Evolutionary conservation across 2,797 vertebrate species (phyloP).

Genomic region (Siniperca undulata): DNA sequence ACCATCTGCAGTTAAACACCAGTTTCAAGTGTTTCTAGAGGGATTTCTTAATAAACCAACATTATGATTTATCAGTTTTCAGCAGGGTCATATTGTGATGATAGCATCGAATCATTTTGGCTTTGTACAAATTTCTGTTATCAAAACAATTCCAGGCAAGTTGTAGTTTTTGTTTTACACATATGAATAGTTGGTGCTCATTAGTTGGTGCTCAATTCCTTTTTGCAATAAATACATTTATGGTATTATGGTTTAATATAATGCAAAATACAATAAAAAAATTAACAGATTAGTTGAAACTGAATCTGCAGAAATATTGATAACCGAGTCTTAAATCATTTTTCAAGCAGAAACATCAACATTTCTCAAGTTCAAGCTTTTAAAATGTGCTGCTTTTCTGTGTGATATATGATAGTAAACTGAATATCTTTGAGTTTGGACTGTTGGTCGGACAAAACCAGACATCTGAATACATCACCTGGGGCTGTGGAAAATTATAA

Average conservation of each 20-base stretch:
- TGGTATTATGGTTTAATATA: neutral
- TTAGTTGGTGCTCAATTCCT: no score
- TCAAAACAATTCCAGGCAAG: neutral
- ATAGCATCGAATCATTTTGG: neutral
- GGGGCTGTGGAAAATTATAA: neutral
- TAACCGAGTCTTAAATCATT: neutral
- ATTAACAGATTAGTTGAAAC: no score
- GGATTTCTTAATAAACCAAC: neutral
- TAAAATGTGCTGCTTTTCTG: neutral
- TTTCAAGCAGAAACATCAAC: neutral
- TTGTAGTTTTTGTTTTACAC: neutral
- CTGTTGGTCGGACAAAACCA: no score
- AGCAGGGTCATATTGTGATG: neutral
- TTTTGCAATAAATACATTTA: neutral
- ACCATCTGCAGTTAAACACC: neutral
- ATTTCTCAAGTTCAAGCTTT: neutral
- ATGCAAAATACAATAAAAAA: neutral
- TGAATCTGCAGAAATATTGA: neutral
- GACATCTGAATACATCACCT: neutral
- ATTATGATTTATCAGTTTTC: neutral
- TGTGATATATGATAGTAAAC: neutral
- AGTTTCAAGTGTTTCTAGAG: neutral
- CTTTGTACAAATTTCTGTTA: neutral
- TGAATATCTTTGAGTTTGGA: neutral
- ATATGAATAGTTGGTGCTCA: neutral